Base-by-base conservation (phyloP, 1,140 invertebrate species). In the Bombus superbus region DNA sequence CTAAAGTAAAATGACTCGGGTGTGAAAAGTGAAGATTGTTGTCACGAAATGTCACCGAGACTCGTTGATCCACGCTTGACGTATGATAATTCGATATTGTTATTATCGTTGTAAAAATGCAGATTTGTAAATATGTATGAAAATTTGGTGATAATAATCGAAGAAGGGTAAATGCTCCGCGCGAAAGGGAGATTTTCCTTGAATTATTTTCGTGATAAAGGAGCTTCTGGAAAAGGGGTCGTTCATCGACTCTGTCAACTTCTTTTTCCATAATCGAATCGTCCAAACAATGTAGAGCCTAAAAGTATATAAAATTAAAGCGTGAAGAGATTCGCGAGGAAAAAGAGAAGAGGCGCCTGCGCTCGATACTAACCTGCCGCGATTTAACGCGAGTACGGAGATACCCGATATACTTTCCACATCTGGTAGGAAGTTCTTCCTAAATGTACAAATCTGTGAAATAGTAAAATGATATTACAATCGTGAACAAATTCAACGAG, bases 311-410 rank as follows among this genome's bases (percentile, higher is more conserved):
- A 66, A 44, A 32, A 25, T 44, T 53, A 38, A 22, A 25, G 40
- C 32, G n/a, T 62, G 25, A 59, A 22, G 10, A 53, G 8, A 84
- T 62, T 44, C 44, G 2, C 9, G 13, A 44, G 6, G 8, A n/a
- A 74, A 44, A 28, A 11, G 1, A n/a, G 25, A 15, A n/a, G 25
- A 15, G 2, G 25, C 35, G 32, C 32, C 11, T 79, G 42, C 42
- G 44, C 44, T 79, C 40, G 40, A 64, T 79, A 44, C n/a, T 79
- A 79, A 79, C 77, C 77, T 79, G 11, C 32, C 32, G 22, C 59
- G n/a, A 44, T 32, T 28, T 18, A 13, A 42, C 9, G 28, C 38
- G n/a, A 32, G 4, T 42, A 42, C 59, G 4, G 2, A 44, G 18
- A 25, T 18, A 4, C 10, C 13, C 11, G 62, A 66, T 35, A 79